phyloP scores from a whole-genome alignment of 2,113 vertebrate species.

The Aptenodytes patagonicus region DNA sequence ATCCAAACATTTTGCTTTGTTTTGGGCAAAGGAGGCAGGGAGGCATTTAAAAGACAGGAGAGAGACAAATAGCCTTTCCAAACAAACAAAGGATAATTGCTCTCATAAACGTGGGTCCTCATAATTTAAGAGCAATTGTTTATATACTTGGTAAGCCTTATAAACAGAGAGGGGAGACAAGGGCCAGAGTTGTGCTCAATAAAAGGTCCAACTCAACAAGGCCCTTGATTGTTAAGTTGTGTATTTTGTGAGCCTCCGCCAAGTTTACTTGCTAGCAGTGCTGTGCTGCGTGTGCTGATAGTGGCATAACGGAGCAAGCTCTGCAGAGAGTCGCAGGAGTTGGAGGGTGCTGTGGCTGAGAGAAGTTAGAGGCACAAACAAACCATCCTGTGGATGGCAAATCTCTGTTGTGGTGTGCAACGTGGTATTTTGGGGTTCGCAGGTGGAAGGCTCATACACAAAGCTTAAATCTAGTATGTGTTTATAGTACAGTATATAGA shows the following conservation, averaged over 20 bases:
- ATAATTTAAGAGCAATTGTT: conserved; percentile 70
- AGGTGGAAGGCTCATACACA: background rate
- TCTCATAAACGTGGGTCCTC: conserved; percentile 69
- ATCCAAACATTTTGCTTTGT: conserved; percentile 65
- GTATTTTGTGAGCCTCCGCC: conserved; percentile 63
- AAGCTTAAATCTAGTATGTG: background rate
- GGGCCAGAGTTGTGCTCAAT: conserved; percentile 56
- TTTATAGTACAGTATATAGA: background rate
- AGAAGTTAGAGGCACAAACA: background rate
- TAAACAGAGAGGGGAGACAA: conserved; percentile 66
- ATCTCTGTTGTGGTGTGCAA: background rate
- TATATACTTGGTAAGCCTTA: conserved; percentile 66
- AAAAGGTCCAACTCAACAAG: conserved; percentile 66
- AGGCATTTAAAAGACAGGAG: conserved; percentile 59
- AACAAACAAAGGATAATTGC: conserved; percentile 73
- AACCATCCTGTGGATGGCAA: background rate
- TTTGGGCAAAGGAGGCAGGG: conserved; percentile 54
- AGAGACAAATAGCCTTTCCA: conserved; percentile 70
- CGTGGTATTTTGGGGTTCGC: accelerated
- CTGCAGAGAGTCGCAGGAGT: background rate
- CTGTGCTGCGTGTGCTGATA: conserved; percentile 63
- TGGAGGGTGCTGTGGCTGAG: background rate
- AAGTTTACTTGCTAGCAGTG: conserved; percentile 70
- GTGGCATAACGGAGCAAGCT: conserved; percentile 37
- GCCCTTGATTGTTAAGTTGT: conserved; percentile 72